These are phyloP conservation scores for Lycodopsis pacificus DNA, from an alignment of 2,797 vertebrate species.

Conservation along the genomic window DNA sequence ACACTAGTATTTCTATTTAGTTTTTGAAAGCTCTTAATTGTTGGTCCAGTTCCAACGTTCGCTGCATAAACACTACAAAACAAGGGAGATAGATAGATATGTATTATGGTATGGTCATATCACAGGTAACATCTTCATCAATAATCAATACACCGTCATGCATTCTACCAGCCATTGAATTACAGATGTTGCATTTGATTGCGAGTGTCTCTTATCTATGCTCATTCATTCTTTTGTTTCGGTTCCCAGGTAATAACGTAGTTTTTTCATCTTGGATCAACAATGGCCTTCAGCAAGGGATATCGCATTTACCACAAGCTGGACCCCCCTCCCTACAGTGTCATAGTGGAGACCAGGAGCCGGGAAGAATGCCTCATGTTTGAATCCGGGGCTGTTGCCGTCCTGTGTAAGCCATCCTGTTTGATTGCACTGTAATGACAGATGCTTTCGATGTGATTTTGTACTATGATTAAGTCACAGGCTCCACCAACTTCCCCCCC, in stretches of 20 bases:
- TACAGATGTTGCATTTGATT: constrained; percentile 14
- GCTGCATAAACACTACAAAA: background rate
- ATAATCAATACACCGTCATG: background rate
- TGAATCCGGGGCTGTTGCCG: constrained; percentile 97
- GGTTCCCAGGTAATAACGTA: constrained; percentile 67
- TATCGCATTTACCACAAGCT: constrained; percentile 97
- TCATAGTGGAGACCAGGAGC: constrained; percentile 94
- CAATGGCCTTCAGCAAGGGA: constrained; percentile 99
- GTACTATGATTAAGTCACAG: background rate
- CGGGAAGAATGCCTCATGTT: constrained; percentile 98
- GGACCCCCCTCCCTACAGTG: constrained; percentile 96
- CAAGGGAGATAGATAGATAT: too few relatives aligned
- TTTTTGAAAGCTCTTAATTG: background rate
- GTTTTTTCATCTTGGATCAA: constrained; percentile 68
- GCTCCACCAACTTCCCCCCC: background rate
- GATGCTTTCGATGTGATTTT: background rate
- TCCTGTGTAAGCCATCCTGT: constrained; percentile 90
- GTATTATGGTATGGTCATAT: background rate
- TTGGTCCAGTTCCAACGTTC: background rate
- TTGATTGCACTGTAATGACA: constrained; percentile 30
- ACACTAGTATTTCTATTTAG: background rate
- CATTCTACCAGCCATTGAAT: background rate
- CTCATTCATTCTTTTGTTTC: constrained; percentile 8
- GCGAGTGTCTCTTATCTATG: background rate
- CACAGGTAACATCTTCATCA: background rate